Evolutionary conservation across 1,140 invertebrate species (phyloP).

Genomic region (Ceratoteleas bidentatus): DNA sequence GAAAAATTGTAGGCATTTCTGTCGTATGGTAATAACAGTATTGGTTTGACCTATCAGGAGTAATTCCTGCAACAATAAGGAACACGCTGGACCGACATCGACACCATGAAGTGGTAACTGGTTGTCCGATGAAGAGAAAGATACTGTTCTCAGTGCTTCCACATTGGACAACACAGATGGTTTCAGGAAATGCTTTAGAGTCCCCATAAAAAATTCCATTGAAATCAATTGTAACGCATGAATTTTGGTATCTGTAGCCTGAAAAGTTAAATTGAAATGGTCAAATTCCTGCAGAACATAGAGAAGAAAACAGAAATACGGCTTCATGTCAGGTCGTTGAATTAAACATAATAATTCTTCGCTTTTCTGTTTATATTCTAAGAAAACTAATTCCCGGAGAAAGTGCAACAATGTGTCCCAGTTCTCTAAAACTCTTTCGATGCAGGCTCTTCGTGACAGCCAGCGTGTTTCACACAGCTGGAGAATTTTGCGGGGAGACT

Average conservation of each 20-base stretch:
- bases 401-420: conserved; percentile 7
- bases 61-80: conserved; percentile 5
- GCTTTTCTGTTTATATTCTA: conserved; percentile 7
- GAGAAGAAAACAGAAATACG: conserved; percentile 31
- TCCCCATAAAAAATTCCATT: neutral
- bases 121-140: conserved; percentile 4
- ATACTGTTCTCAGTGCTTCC: neutral
- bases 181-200: conserved; percentile 30
- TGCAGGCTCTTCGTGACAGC: conserved; percentile 4
- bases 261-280: conserved; percentile 28
- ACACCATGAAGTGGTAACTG: conserved; percentile 23
- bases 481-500: conserved; percentile 6
- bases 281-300: conserved; percentile 29
- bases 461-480: conserved; percentile 18
- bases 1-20: conserved; percentile 40
- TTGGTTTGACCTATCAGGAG: neutral
- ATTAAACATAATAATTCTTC: conserved; percentile 3
- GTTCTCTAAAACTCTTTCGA: conserved; percentile 28
- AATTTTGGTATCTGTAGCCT: conserved; percentile 18
- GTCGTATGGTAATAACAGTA: neutral
- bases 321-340: conserved; percentile 8
- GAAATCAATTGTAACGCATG: conserved; percentile 5
- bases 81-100: conserved; percentile 24
- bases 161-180: conserved; percentile 5
- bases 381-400: conserved; percentile 2